These are phyloP conservation scores for Stomatorhinus ivindoensis DNA, from an alignment of 2,113 vertebrate genomes.

Conservation along the genomic window DNA sequence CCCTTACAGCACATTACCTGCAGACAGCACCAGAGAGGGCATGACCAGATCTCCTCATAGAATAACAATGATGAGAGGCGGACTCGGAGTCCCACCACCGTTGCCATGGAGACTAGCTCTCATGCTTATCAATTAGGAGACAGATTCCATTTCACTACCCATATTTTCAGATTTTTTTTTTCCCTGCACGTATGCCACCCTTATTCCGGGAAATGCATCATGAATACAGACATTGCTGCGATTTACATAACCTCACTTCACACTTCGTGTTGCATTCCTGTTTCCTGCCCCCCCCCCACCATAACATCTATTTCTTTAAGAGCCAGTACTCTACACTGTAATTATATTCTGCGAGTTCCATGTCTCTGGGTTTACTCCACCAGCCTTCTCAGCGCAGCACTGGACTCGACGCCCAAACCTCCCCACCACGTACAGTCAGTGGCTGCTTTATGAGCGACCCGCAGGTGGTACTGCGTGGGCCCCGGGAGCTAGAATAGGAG, in stretches of 20 bases:
- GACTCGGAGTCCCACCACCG: not conserved
- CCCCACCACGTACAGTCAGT: not conserved
- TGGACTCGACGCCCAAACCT: not conserved
- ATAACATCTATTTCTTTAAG: not conserved
- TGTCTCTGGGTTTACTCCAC: not conserved
- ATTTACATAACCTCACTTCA: not conserved
- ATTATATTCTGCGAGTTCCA: not conserved
- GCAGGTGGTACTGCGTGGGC: not conserved
- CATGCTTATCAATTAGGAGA: not conserved
- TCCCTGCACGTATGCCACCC: no score
- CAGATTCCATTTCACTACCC: not conserved
- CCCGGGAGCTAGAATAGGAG: not conserved
- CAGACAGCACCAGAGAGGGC: not conserved
- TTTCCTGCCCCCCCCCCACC: not conserved
- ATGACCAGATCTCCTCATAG: not conserved
- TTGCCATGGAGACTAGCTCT: conserved; percentile 9
- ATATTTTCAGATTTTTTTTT: not conserved
- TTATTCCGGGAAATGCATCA: not conserved
- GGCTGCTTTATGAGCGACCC: not conserved
- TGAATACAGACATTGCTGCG: not conserved
- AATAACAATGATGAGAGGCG: not conserved
- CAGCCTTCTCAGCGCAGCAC: not conserved
- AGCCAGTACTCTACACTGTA: not conserved
- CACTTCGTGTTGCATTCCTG: not conserved
- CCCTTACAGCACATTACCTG: not conserved